These are phyloP conservation scores for Stenopsyche tienmushanensis DNA, from an alignment of 1,140 invertebrate genomes.

Conservation along the genomic window DNA sequence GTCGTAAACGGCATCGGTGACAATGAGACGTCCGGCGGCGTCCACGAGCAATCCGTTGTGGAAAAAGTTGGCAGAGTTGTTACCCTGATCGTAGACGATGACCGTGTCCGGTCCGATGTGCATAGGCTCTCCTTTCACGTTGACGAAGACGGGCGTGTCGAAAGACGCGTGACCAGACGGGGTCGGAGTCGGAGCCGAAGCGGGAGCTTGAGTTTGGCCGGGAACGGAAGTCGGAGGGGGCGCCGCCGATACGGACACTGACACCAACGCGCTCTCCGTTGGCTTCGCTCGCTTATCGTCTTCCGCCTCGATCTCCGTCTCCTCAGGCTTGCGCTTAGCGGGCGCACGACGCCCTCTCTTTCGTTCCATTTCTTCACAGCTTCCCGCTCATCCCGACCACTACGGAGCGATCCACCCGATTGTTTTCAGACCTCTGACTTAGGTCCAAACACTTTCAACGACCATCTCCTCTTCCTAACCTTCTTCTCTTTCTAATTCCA, in stretches of 20 bases:
- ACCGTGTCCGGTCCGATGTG: conserved; percentile 54
- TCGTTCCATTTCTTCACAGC: background rate
- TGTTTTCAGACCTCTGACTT: no score
- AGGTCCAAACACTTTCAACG: background rate
- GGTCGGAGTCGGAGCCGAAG: background rate
- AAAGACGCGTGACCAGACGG: no score
- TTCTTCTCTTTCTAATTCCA: no score
- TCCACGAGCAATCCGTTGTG: conserved; percentile 55
- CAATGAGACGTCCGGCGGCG: conserved; percentile 51
- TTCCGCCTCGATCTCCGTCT: conserved; percentile 43
- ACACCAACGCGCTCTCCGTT: conserved; percentile 45
- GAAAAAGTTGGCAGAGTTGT: conserved; percentile 47
- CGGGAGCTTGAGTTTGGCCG: no score
- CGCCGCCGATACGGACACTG: no score
- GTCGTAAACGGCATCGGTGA: conserved; percentile 55
- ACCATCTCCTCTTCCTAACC: background rate
- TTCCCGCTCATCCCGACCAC: background rate
- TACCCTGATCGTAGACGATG: conserved; percentile 51
- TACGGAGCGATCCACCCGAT: no score
- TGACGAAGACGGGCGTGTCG: conserved; percentile 47
- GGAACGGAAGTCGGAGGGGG: no score
- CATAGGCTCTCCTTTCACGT: conserved; percentile 46
- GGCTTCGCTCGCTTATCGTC: conserved; percentile 48
- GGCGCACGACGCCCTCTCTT: background rate
- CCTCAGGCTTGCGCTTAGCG: conserved; percentile 18